These are phyloP conservation scores for Cancer borealis DNA, from an alignment of 2,888 invertebrate genomes.

Conservation along the genomic window DNA sequence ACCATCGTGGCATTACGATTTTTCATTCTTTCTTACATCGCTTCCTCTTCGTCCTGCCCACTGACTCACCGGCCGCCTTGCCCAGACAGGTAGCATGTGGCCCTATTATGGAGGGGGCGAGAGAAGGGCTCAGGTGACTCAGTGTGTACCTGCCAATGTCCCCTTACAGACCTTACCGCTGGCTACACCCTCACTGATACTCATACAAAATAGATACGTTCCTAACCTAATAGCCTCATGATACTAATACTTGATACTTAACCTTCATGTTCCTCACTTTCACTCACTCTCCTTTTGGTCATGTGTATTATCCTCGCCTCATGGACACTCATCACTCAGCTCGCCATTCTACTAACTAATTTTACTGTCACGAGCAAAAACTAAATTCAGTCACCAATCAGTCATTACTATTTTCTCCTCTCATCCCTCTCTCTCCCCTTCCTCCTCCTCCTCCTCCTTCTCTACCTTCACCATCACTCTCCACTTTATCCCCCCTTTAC, in stretches of 20 bases:
- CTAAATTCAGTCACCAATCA: slow-evolving; percentile 4
- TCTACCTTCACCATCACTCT: not conserved
- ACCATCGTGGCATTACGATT: not conserved
- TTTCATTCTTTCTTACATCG: not conserved
- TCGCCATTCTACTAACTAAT: not conserved
- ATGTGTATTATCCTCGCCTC: not conserved
- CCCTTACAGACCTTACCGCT: not conserved
- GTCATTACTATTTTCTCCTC: not conserved
- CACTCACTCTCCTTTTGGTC: not conserved
- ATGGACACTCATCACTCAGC: not conserved
- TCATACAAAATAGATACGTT: not conserved
- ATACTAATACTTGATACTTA: not conserved
- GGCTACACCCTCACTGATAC: not conserved
- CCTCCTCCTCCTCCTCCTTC: not conserved
- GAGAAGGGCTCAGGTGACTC: not conserved
- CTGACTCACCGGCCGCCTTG: not conserved
- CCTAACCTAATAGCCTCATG: not conserved
- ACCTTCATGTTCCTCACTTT: not conserved
- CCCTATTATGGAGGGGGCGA: slow-evolving; percentile 27
- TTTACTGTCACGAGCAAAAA: not conserved
- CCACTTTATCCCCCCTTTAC: not conserved
- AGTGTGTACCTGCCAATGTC: not conserved
- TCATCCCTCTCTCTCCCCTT: not conserved
- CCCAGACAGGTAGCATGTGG: slow-evolving; percentile 13
- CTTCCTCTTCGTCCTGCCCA: not conserved